A percentile compares a stretch with the other conserved stretches of the same genome.
phyloP scores from a whole-genome alignment of 2,888 invertebrate genomes.

The Eupithecia subfuscata region DNA sequence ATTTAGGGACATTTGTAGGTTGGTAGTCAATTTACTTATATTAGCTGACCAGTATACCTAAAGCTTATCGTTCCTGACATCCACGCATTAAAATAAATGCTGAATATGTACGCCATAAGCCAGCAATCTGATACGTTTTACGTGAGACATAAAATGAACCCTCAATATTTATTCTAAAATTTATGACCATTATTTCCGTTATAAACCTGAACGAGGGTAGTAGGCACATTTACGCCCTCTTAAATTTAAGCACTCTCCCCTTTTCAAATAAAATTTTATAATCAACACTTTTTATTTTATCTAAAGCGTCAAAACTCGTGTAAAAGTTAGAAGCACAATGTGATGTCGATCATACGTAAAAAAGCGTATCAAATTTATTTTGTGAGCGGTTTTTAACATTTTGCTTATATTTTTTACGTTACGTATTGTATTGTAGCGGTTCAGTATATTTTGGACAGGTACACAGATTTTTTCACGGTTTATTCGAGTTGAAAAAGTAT shows the following conservation, averaged over 20 bases:
- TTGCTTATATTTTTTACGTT: background rate
- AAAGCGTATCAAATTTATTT: background rate
- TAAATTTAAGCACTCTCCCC: slow-evolving; percentile 38
- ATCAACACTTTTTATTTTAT: slow-evolving; percentile 27
- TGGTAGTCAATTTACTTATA: too few species aligned
- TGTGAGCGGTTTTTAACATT: background rate
- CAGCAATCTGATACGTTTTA: slow-evolving; percentile 42
- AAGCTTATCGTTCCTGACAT: background rate
- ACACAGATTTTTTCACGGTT: background rate
- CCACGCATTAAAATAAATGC: background rate
- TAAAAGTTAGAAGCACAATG: slow-evolving; percentile 16
- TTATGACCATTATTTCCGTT: slow-evolving; percentile 44
- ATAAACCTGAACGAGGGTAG: slow-evolving; percentile 41
- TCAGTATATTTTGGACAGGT: slow-evolving; percentile 2
- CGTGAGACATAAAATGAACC: slow-evolving; percentile 42
- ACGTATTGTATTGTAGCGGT: background rate
- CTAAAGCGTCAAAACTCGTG: slow-evolving; percentile 16
- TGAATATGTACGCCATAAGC: slow-evolving; percentile 32
- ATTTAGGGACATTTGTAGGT: too few species aligned
- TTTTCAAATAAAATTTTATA: slow-evolving; percentile 34
- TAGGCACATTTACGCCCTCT: slow-evolving; percentile 42
- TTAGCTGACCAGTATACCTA: background rate
- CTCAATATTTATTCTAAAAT: slow-evolving; percentile 44
- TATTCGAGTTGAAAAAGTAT: background rate
- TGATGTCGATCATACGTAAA: slow-evolving; percentile 13